Evolutionary conservation across 2,113 vertebrate genomes (phyloP).

Genomic region (Craseonycteris thonglongyai): DNA sequence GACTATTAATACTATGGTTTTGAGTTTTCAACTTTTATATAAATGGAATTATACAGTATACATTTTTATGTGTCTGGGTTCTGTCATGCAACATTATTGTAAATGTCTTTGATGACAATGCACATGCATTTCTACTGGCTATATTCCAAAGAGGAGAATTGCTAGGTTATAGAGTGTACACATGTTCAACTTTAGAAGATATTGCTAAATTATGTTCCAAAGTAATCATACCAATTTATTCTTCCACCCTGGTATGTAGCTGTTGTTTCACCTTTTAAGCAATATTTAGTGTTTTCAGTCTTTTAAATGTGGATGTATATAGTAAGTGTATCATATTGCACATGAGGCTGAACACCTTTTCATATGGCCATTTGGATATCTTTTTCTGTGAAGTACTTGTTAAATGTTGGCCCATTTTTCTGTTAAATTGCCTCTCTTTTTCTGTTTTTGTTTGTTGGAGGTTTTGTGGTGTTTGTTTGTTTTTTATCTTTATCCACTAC

Average conservation of each 20-base stretch:
- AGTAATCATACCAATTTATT: neutral
- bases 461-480: neutral
- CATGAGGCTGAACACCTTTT: neutral
- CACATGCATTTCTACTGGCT: neutral
- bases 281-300: neutral
- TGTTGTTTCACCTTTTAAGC: neutral
- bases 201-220: neutral
- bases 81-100: conserved; percentile 9
- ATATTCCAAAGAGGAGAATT: neutral
- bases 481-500: neutral
- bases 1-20: neutral
- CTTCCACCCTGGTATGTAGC: neutral
- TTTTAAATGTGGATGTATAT: neutral
- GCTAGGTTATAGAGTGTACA: neutral
- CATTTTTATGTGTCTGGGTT: neutral
- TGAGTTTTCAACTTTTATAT: neutral
- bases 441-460: neutral
- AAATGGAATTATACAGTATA: neutral
- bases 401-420: neutral
- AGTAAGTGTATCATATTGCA: neutral
- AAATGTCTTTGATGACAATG: neutral
- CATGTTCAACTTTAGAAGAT: neutral
- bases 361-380: neutral
- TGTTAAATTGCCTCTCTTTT: neutral
- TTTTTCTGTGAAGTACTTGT: neutral